A percentile compares a stretch with the other conserved stretches of the same genome.
Conservation (phyloP, 1,140 invertebrate species). For the Zaprionus tsacasi region DNA sequence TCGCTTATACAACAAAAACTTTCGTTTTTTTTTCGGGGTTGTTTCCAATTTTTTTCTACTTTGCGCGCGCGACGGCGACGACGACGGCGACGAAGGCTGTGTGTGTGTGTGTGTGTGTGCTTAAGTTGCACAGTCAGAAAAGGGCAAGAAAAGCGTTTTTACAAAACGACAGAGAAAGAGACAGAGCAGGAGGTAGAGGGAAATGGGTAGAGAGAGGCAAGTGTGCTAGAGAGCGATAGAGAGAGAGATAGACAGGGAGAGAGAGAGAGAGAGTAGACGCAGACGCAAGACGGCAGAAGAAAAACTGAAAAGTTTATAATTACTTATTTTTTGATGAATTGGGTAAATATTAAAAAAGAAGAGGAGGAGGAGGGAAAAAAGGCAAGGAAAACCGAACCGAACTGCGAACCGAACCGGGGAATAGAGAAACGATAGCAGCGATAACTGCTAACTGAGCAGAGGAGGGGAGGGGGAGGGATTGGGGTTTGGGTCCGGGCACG, state of each 20-base stretch:
- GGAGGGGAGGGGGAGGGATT: background rate
- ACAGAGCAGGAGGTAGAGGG: conserved; percentile 13
- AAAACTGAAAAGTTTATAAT: conserved; percentile 84
- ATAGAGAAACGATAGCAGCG: conserved; percentile 43
- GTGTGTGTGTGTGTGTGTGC: conserved; percentile 46
- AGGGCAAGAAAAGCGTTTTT: conserved; percentile 78
- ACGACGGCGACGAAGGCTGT: conserved; percentile 29
- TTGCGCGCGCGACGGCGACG: conserved; percentile 44
- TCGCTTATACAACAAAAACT: conserved; percentile 83
- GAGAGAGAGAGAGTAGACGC: conserved; percentile 49
- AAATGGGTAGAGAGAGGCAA: background rate
- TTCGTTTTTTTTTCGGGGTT: conserved; percentile 80
- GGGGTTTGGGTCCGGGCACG: background rate
- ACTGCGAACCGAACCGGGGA: conserved; percentile 7
- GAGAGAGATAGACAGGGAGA: background rate
- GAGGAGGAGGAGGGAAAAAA: conserved; percentile 32
- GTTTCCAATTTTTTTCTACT: conserved; percentile 78
- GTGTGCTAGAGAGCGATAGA: background rate
- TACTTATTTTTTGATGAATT: conserved; percentile 84
- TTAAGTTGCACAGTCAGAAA: conserved; percentile 59
- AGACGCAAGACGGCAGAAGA: conserved; percentile 72
- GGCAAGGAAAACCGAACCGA: conserved; percentile 10
- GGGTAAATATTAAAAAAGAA: conserved; percentile 81
- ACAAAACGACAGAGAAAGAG: conserved; percentile 55
- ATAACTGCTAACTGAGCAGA: conserved; percentile 28